Evolutionary conservation across 2,797 vertebrate genomes (phyloP).

Genomic region (Anisognathus igniventris): DNA sequence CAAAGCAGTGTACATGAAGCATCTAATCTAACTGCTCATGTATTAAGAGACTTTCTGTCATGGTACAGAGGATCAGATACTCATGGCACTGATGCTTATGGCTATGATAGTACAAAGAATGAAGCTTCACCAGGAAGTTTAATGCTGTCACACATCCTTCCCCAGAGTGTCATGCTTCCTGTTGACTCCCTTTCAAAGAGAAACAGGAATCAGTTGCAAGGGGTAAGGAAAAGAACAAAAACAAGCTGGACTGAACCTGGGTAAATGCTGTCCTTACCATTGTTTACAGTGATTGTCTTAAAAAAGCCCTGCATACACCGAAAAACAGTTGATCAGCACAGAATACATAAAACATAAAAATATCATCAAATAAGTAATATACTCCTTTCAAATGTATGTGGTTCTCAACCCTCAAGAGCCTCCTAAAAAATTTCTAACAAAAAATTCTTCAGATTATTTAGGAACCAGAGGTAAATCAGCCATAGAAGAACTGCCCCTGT

Average conservation of each 20-base stretch:
- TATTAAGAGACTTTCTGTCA: neutral
- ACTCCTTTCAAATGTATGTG: neutral
- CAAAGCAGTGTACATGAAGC: neutral
- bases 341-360: neutral
- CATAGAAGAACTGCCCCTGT: neutral
- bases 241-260: neutral
- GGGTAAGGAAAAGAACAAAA: neutral
- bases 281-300: neutral
- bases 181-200: constrained; percentile 20
- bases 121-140: constrained; percentile 37
- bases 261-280: neutral
- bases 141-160: constrained; percentile 33
- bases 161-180: constrained; percentile 28
- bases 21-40: neutral
- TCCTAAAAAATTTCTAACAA: neutral
- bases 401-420: neutral
- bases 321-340: neutral
- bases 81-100: neutral
- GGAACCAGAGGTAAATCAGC: neutral
- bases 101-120: neutral
- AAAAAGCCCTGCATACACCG: neutral
- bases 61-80: neutral
- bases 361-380: neutral
- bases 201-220: neutral
- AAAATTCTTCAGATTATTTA: neutral